A percentile compares a stretch with the other conserved stretches of the same genome.
Conservation (phyloP, 2,113 vertebrate species). For the Psittacus erithacus region DNA sequence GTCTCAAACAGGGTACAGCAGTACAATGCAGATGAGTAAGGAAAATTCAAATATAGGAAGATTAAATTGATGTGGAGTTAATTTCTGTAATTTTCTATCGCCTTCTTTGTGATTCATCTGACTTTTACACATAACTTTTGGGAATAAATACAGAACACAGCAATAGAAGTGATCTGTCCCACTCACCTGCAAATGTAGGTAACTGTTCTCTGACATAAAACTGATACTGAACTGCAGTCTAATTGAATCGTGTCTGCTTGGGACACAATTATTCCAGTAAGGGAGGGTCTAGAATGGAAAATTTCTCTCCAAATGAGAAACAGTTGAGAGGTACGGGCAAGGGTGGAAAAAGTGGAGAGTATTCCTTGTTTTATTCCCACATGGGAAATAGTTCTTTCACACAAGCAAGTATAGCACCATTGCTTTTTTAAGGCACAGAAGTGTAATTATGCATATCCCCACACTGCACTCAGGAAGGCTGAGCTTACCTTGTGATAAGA, state of each 20-base stretch:
- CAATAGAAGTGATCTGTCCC: not conserved
- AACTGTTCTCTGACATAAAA: conserved; percentile 21
- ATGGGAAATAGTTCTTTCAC: conserved; percentile 61
- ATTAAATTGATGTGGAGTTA: not conserved
- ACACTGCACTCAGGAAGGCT: conserved; percentile 81
- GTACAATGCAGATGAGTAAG: not conserved
- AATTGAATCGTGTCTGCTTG: not conserved
- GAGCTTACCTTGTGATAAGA: conserved; percentile 87
- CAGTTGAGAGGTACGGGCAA: conserved; percentile 79
- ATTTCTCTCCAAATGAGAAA: conserved; percentile 22
- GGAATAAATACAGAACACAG: conserved; percentile 1
- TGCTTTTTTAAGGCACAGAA: conserved; percentile 49
- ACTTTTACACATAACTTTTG: not conserved
- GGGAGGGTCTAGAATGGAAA: not conserved
- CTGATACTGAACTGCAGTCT: not conserved
- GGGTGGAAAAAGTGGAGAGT: conserved; percentile 62
- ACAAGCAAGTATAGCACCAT: conserved; percentile 66
- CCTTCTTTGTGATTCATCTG: not conserved
- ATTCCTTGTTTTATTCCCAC: conserved; percentile 36
- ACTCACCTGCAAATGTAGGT: conserved; percentile 29
- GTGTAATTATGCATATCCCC: conserved; percentile 67
- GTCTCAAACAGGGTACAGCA: not conserved
- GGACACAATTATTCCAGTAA: not conserved
- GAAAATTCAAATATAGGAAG: not conserved
- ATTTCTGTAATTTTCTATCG: conserved; percentile 14